A percentile compares a stretch with the other conserved stretches of the same genome.
Evolutionary conservation across 2,888 invertebrate species (phyloP).

Genomic region (Aquatica leii): DNA sequence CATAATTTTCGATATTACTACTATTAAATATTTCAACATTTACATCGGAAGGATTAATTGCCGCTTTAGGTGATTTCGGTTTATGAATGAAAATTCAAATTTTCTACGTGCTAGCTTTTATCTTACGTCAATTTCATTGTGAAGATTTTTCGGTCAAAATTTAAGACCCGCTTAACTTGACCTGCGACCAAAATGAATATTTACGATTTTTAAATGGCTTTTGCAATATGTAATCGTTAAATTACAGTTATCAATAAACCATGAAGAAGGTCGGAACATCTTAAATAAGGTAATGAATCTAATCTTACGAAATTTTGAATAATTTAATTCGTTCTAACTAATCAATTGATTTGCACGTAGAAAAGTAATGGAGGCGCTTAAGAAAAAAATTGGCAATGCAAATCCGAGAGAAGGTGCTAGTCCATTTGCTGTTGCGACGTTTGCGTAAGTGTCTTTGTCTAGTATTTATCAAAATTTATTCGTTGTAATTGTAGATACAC

Average conservation of each 20-base stretch:
- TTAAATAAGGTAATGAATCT: conserved; percentile 1
- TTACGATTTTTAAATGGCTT: too few relatives aligned
- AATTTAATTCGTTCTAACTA: neutral
- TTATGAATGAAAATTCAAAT: too few relatives aligned
- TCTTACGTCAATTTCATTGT: too few relatives aligned
- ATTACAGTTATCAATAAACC: conserved; percentile 8
- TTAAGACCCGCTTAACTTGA: too few relatives aligned
- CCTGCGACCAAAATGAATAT: too few relatives aligned
- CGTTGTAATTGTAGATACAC: conserved; percentile 77
- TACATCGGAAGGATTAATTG: too few relatives aligned
- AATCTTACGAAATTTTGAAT: neutral
- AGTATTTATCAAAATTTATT: neutral
- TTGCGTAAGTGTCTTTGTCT: neutral
- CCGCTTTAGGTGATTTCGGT: too few relatives aligned
- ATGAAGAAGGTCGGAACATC: conserved; percentile 7
- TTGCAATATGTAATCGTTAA: neutral
- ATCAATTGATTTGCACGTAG: neutral
- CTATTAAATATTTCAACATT: too few relatives aligned
- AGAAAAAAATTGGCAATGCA: neutral
- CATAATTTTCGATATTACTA: too few relatives aligned
- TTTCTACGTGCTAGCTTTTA: too few relatives aligned
- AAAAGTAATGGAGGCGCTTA: neutral
- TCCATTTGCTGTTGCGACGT: neutral
- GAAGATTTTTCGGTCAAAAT: too few relatives aligned
- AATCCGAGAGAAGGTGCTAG: conserved; percentile 1